A percentile compares a stretch with the other conserved stretches of the same genome.
These are phyloP conservation scores for Syngnathus rostellatus DNA, from an alignment of 2,797 vertebrate genomes.

Conservation along the genomic window DNA sequence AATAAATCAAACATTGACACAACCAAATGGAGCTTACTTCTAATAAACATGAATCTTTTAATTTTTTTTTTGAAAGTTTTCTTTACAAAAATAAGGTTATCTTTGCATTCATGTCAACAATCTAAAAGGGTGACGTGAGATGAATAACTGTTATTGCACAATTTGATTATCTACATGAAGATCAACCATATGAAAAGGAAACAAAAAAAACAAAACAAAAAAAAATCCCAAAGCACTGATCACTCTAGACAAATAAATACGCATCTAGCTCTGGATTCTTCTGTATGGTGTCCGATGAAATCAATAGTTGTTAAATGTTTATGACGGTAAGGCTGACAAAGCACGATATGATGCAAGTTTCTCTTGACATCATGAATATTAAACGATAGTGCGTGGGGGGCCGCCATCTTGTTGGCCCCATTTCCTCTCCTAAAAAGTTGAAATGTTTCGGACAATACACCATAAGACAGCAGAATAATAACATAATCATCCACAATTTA, in stretches of 20 bases:
- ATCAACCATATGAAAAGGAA: conserved; percentile 44
- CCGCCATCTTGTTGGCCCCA: neutral
- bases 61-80: conserved; percentile 52
- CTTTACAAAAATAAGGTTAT: conserved; percentile 71
- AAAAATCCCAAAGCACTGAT: conserved; percentile 39
- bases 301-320: conserved; percentile 17
- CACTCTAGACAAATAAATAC: conserved; percentile 60
- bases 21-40: conserved; percentile 15
- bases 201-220: conserved; percentile 15
- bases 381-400: neutral
- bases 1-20: neutral
- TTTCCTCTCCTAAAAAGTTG: neutral
- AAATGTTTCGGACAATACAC: conserved; percentile 29
- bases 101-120: conserved; percentile 53
- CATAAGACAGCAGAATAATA: conserved; percentile 9
- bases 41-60: conserved; percentile 42
- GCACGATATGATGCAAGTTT: conserved; percentile 20
- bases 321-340: conserved; percentile 8
- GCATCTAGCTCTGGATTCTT: conserved; percentile 26
- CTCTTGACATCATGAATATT: conserved; percentile 21
- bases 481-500: conserved; percentile 10
- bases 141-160: conserved; percentile 69
- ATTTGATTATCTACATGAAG: conserved; percentile 51
- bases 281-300: conserved; percentile 35
- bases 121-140: conserved; percentile 59